Evolutionary conservation across 2,888 invertebrate species (phyloP).

Genomic region (Candidula unifasciata): DNA sequence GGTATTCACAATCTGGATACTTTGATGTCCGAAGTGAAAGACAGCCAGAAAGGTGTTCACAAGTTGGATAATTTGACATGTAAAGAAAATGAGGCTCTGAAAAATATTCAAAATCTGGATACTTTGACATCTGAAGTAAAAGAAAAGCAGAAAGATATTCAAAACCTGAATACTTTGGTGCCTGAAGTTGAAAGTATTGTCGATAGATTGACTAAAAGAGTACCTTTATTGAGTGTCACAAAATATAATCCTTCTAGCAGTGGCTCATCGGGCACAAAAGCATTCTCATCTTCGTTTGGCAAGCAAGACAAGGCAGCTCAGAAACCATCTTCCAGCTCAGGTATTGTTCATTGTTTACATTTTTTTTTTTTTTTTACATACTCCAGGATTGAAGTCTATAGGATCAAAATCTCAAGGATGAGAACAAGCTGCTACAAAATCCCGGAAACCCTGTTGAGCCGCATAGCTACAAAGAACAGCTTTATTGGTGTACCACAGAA

Average conservation of each 20-base stretch:
- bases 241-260: background rate
- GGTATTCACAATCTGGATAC: background rate
- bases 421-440: no score
- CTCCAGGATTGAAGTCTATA: background rate
- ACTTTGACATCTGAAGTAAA: background rate
- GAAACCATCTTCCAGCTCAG: slow-evolving; percentile 17
- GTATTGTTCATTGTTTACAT: background rate
- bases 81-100: background rate
- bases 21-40: no score
- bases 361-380: background rate
- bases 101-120: background rate
- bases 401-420: no score
- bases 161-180: background rate
- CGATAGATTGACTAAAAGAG: slow-evolving; percentile 6
- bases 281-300: background rate
- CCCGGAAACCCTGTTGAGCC: no score
- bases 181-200: background rate
- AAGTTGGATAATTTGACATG: no score
- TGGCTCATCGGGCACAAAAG: background rate
- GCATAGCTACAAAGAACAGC: no score
- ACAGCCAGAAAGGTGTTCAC: no score
- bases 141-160: background rate
- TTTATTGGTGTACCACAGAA: no score
- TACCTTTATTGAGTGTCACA: slow-evolving; percentile 7
- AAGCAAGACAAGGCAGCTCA: background rate